phyloP scores from a whole-genome alignment of 2,113 vertebrate genomes.

The Neodon shergylaensis region DNA sequence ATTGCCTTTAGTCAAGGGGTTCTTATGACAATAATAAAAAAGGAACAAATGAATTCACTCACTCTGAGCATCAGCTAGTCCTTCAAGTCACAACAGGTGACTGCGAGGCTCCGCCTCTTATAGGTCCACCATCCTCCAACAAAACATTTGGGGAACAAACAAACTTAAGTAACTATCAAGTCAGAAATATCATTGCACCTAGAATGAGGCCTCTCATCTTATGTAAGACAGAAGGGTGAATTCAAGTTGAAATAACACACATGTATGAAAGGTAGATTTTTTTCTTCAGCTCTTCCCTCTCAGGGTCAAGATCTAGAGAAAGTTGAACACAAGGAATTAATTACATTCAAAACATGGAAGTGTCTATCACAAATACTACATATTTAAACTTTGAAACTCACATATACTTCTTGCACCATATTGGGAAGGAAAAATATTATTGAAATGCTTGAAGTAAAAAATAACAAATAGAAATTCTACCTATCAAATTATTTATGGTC shows the following conservation, averaged over 20 bases:
- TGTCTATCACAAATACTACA: not conserved
- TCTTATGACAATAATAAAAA: not conserved
- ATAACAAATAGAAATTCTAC: not conserved
- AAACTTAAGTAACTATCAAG: not conserved
- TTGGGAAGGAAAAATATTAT: not conserved
- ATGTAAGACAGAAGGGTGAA: not conserved
- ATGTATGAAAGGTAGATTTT: not conserved
- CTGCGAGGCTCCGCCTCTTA: too few species aligned
- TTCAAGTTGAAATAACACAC: not conserved
- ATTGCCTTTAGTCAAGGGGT: not conserved
- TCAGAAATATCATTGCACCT: not conserved
- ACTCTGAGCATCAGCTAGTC: not conserved
- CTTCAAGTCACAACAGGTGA: not conserved
- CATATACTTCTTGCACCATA: not conserved
- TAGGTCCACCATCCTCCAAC: not conserved
- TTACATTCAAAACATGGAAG: slow-evolving; percentile 11
- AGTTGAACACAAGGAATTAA: not conserved
- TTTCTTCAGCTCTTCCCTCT: not conserved
- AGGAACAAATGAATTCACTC: not conserved
- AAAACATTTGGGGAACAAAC: not conserved
- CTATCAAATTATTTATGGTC: not conserved
- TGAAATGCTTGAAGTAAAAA: slow-evolving; percentile 59
- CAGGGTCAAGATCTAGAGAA: not conserved
- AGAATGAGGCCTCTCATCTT: not conserved
- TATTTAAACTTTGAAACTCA: slow-evolving; percentile 13